A percentile compares a stretch with the other conserved stretches of the same genome.
phyloP scores from a whole-genome alignment of 2,113 vertebrate genomes.

The Malurus alboscapulatus region DNA sequence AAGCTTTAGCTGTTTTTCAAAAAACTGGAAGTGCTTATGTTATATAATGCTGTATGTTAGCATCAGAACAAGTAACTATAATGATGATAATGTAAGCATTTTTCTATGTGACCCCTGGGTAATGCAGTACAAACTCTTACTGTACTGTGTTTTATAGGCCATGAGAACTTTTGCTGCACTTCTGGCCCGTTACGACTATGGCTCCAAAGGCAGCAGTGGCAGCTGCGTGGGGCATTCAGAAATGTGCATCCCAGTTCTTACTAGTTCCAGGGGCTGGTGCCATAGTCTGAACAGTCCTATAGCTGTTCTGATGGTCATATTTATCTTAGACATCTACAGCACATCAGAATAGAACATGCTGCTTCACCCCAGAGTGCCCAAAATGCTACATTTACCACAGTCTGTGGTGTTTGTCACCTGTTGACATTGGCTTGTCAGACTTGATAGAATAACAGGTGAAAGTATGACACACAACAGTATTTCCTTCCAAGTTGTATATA shows the following conservation, averaged over 20 bases:
- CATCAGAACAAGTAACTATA: neutral
- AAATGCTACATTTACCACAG: neutral
- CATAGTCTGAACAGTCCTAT: neutral
- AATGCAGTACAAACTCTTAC: neutral
- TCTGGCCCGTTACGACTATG: neutral
- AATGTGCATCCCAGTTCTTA: neutral
- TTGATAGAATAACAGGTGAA: neutral
- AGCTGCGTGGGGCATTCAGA: neutral
- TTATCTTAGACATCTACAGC: neutral
- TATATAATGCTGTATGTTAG: neutral
- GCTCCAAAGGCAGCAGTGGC: neutral
- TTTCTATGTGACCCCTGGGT: accelerated
- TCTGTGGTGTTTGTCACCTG: neutral
- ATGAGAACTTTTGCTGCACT: neutral
- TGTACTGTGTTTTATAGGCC: neutral
- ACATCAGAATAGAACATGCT: neutral
- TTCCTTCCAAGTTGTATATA: neutral
- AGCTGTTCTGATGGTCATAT: neutral
- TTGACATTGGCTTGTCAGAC: neutral
- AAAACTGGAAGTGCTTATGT: neutral
- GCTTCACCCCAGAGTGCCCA: neutral
- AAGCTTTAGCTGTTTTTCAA: neutral
- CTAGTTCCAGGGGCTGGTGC: neutral
- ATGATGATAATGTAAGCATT: neutral
- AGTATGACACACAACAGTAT: neutral